Percentiles rank a stretch among this genome's conserved stretches.
Evolutionary conservation across 2,888 invertebrate genomes (phyloP).

Genomic region (Thumatha senex): DNA sequence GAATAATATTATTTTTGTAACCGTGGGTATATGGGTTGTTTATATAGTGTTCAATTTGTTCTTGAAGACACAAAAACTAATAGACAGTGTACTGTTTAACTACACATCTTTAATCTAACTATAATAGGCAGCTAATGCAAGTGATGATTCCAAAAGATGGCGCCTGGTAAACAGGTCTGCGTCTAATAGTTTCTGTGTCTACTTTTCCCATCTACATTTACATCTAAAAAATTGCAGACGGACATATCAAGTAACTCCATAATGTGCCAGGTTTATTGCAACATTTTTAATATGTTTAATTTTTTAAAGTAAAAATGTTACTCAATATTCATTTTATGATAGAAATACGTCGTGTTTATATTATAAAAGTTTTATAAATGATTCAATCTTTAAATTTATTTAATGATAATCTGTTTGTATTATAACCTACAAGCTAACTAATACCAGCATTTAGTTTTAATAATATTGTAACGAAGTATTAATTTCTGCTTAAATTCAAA

Average conservation of each 20-base stretch:
- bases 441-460: neutral
- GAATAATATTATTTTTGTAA: too few relatives aligned
- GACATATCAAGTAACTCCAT: conserved; percentile 56
- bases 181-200: too few relatives aligned
- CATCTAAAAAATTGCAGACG: conserved; percentile 36
- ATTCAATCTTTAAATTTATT: neutral
- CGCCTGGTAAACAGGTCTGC: too few relatives aligned
- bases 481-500: conserved; percentile 44
- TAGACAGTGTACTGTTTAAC: conserved; percentile 28
- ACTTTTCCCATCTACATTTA: conserved; percentile 3
- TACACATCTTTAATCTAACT: too few relatives aligned
- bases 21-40: too few relatives aligned
- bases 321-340: conserved; percentile 45
- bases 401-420: neutral
- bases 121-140: too few relatives aligned
- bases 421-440: too few relatives aligned
- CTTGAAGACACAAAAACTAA: conserved; percentile 12
- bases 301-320: conserved; percentile 43
- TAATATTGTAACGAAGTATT: neutral
- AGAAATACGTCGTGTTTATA: neutral
- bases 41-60: neutral
- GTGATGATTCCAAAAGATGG: too few relatives aligned
- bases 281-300: conserved; percentile 40
- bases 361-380: too few relatives aligned
- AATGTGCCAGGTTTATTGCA: conserved; percentile 39